Evolutionary conservation across 2,797 vertebrate genomes (phyloP), one percentile per base, ranked within the genome.

Genomic region (Phaenicophaeus curvirostris): DNA sequence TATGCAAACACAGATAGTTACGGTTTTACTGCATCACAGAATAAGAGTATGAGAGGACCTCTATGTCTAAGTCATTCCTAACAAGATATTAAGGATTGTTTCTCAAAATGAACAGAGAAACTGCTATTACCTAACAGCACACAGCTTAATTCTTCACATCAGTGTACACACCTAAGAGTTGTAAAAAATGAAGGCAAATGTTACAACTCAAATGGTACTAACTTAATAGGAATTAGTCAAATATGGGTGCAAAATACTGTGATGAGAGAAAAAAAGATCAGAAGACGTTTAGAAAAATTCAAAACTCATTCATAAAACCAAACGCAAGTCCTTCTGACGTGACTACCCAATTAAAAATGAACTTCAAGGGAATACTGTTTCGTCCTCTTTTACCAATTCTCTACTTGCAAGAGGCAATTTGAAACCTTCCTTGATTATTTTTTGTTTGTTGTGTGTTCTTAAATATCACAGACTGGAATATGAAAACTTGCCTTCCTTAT

Each of bases 1-100:
- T 85, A 93, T 55, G 89, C 90, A 94, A 83, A 90, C 92, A 92
- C 92, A 89, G 46, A n/a, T 10, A 21, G 9, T 92, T 48, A 90
- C 77, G 77, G 89, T 41, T 92, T 90, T 77, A 93, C 90, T 1
- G 27, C 61, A 77, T 59, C 87, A 94, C 92, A 90, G 88, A 76
- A 42, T 57, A 27, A 46, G 59, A 79, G 50, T 24, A 58, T 30
- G 86, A 87, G 55, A 46, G 77, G 46, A 78, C 41, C 61, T 69
- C 87, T 79, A n/a, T 57, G 41, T 76, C 86, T 80, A 93, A 90
- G 69, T 76, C 1, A 9, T 46, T 95, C 25, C 72, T 80, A 74
- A 10, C 77, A 41, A 76, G 83, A 84, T 33, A 87, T 5, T 92
- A 94, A 67, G 83, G 54, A 30, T 67, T 61, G 35, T 20, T 87